phyloP scores from a whole-genome alignment of 2,888 invertebrate species.

The Rutpela maculata region DNA sequence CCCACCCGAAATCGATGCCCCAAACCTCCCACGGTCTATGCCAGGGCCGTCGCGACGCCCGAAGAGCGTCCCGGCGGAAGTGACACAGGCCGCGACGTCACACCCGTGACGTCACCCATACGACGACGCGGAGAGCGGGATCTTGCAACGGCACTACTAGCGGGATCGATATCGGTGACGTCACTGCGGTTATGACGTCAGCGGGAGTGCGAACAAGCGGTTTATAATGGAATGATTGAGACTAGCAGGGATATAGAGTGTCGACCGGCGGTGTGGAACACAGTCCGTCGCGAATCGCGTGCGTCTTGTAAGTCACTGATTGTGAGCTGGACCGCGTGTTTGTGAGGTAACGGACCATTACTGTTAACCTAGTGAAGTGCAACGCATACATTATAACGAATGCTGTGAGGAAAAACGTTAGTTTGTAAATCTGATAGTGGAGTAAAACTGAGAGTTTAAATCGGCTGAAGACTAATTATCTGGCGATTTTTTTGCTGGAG shows the following conservation, averaged over 20 bases:
- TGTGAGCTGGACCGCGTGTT: slow-evolving; percentile 34
- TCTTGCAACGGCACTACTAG: slow-evolving; percentile 63
- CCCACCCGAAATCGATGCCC: slow-evolving; percentile 27
- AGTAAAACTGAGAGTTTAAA: no score
- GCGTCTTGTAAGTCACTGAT: slow-evolving; percentile 35
- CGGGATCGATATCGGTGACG: slow-evolving; percentile 69
- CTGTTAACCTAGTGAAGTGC: slow-evolving; percentile 23
- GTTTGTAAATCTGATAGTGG: neutral
- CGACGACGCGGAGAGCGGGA: slow-evolving; percentile 57
- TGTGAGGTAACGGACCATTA: slow-evolving; percentile 2
- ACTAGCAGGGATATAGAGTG: slow-evolving; percentile 71
- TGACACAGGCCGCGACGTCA: slow-evolving; percentile 58
- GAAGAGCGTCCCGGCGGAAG: slow-evolving; percentile 45
- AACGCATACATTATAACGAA: neutral
- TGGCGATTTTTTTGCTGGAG: no score
- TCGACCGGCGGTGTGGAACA: slow-evolving; percentile 66
- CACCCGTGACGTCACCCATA: slow-evolving; percentile 56
- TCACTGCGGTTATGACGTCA: slow-evolving; percentile 70
- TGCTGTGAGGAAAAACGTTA: neutral
- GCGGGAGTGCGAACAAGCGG: slow-evolving; percentile 68
- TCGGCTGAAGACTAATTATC: no score
- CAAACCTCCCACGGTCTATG: slow-evolving; percentile 46
- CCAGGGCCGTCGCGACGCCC: slow-evolving; percentile 45
- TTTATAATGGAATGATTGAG: slow-evolving; percentile 72
- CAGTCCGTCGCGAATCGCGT: slow-evolving; percentile 57